Base-by-base conservation (phyloP, 2,888 invertebrate species). In the Piscicola geometra region DNA sequence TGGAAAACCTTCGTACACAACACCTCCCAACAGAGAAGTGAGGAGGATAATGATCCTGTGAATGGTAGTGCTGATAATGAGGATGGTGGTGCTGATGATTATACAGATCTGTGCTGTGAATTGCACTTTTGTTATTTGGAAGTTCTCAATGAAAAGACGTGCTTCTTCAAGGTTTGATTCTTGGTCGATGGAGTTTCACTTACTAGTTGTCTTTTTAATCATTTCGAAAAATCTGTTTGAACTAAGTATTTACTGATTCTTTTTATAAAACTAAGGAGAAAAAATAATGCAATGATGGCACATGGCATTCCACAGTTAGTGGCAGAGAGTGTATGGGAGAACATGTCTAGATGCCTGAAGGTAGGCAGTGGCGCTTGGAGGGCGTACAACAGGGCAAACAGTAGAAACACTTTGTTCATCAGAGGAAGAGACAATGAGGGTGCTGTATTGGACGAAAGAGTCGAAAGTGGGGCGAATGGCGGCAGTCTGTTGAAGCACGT, bases 71-170 rank as follows among this genome's bases (percentile, higher is more conserved):
- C 32, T 30, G 33, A 67, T 67, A 32, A 35, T 21, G 67, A 67
- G 5, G 35, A 67, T 67, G 64, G 21, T 12, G 64, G 64, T 64
- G 64, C n/a, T 64, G 64, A 21, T 64, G 64, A 28, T 64, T n/a
- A n/a, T n/a, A n/a, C n/a, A n/a, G 64, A 28, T 64, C 64, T 30
- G 9, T 64, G 64, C 30, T 5, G 9, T 64, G 32, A 32, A 21
- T 32, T 35, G 5, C 33, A 67, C 32, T 28, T 15, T 5, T 32
- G 33, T n/a, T 67, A 67, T n/a, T 30, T 67, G 30, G 35, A 67
- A 28, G 35, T 67, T 81, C 87, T 92, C 75, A 90, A 90, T 82
- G 88, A 90, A 67, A 88, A 88, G 78, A 91, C 91, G 1, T 87
- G 89, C 72, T 89, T 91, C 77, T 90, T 91, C 83, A 90, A 90